These are phyloP conservation scores for Phyllotis vaccarum DNA, from an alignment of 2,797 vertebrate species.

Conservation along the genomic window DNA sequence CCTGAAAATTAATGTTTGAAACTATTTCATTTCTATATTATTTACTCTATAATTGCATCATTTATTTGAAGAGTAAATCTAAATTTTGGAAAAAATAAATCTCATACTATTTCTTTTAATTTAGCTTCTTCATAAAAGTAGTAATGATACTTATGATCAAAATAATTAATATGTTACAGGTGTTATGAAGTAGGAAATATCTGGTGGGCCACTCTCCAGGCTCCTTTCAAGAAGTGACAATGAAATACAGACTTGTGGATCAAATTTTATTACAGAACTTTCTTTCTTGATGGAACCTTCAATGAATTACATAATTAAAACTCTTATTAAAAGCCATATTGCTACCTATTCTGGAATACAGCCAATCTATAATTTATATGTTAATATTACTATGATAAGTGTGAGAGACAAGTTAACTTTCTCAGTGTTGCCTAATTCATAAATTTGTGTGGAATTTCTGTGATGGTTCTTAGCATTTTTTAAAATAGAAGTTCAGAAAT, in stretches of 20 bases:
- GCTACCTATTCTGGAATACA: not conserved
- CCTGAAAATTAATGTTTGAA: constrained; percentile 23
- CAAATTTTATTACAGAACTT: not conserved
- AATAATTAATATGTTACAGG: constrained; percentile 6
- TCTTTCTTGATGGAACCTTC: not conserved
- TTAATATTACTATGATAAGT: constrained; percentile 38
- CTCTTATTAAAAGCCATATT: constrained; percentile 16
- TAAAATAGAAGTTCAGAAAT: not conserved
- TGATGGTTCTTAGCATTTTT: not conserved
- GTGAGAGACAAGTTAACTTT: constrained; percentile 1
- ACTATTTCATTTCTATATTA: not conserved
- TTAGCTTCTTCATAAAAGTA: not conserved
- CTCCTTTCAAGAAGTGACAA: not conserved
- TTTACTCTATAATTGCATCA: not conserved
- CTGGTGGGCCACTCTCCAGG: not conserved
- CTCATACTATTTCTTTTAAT: not conserved
- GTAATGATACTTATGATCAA: not conserved
- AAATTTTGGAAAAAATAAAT: constrained; percentile 39
- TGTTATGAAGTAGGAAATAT: constrained; percentile 11
- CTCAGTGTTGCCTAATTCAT: not conserved
- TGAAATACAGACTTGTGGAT: not conserved
- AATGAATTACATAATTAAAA: constrained; percentile 28
- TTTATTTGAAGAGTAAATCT: constrained; percentile 11
- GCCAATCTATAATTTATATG: constrained; percentile 42
- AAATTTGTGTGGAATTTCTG: not conserved